Evolutionary conservation across 2,888 invertebrate genomes (phyloP).

Genomic region (Osmoderma eremita): DNA sequence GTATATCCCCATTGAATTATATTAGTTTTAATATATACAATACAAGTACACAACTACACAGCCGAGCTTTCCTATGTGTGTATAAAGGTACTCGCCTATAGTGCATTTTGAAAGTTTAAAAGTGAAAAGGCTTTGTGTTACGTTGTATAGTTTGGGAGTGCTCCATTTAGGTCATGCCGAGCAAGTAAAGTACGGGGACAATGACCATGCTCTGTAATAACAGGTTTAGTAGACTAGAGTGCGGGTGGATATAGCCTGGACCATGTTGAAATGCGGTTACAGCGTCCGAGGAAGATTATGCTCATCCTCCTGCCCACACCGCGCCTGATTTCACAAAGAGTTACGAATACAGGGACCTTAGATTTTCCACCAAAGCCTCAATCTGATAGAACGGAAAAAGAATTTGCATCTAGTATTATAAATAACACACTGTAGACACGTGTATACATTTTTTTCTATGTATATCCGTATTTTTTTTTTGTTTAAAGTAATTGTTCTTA

Average conservation of each 20-base stretch:
- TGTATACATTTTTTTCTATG: neutral
- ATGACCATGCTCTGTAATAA: constrained; percentile 59
- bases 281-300: constrained; percentile 51
- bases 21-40: no score
- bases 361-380: constrained; percentile 40
- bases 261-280: constrained; percentile 54
- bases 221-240: constrained; percentile 61
- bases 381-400: neutral
- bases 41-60: no score
- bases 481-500: neutral
- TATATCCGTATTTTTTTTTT: neutral
- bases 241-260: constrained; percentile 59
- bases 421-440: neutral
- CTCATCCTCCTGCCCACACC: constrained; percentile 53
- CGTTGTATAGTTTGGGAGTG: constrained; percentile 57
- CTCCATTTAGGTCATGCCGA: constrained; percentile 60
- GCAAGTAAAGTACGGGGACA: constrained; percentile 60
- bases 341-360: constrained; percentile 29
- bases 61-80: no score
- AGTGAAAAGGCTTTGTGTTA: constrained; percentile 50
- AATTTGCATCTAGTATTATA: neutral
- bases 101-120: constrained; percentile 43
- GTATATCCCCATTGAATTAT: no score
- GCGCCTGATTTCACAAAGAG: constrained; percentile 40
- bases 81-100: constrained; percentile 16